These are phyloP conservation scores for Archocentrus centrarchus DNA, from an alignment of 2,113 vertebrate genomes.

Conservation along the genomic window DNA sequence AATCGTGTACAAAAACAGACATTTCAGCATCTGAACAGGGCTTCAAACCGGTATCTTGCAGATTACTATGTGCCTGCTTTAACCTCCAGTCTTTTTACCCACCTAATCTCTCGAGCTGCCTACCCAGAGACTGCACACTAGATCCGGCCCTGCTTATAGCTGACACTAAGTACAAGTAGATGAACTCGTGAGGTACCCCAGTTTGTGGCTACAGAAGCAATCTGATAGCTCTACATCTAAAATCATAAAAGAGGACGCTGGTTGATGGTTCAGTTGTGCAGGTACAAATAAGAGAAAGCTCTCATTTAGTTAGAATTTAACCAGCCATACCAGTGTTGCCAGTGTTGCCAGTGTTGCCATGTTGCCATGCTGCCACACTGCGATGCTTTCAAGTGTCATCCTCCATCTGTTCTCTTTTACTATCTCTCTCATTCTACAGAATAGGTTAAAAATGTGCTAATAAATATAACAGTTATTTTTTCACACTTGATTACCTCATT, in stretches of 20 bases:
- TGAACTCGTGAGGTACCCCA: neutral
- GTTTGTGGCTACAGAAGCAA: neutral
- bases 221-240: neutral
- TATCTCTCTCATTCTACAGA: neutral
- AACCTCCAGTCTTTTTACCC: neutral
- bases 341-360: neutral
- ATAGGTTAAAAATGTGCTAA: neutral
- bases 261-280: constrained; percentile 17
- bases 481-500: neutral
- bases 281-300: constrained; percentile 11
- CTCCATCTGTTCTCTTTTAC: constrained; percentile 42
- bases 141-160: neutral
- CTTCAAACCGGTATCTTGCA: neutral
- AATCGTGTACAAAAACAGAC: neutral
- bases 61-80: neutral
- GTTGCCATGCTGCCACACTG: neutral
- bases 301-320: constrained; percentile 66
- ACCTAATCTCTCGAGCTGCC: neutral
- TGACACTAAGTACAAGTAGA: neutral
- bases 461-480: neutral
- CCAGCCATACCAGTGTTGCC: constrained; percentile 15
- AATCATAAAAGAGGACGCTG: constrained; percentile 16
- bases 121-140: neutral
- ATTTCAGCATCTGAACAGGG: neutral
- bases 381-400: constrained; percentile 44